Evolutionary conservation across 2,888 invertebrate genomes (phyloP), one percentile per base, ranked within the genome.

Genomic region (Oscheius onirici): DNA sequence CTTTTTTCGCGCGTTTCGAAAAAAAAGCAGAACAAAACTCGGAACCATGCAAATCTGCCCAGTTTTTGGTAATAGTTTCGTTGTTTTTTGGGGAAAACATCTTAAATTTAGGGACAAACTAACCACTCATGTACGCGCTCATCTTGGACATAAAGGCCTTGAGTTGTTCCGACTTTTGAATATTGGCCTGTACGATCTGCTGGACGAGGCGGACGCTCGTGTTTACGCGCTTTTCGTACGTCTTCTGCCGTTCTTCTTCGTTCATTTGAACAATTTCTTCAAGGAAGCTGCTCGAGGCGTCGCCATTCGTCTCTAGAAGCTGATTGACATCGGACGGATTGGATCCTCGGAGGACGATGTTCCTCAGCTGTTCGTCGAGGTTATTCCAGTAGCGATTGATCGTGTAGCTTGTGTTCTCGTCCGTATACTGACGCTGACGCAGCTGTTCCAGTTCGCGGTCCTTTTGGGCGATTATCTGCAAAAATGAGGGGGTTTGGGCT

Each of bases 351-450:
- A 72, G 22, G n/a, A 66, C 24, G 51, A 72, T 69, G 11, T 43
- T 24, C 40, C 68, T 46, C 15, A 77, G 49, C 58, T 65, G 73
- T 54, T 71, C 72, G 24, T 72, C 74, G 13, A 78, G 83, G 71
- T 95, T 92, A 90, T 95, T 95, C 95, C 95, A 96, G 88, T 95
- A 89, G 75, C 96, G 91, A 90, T 97, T 97, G 10, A 97, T 95
- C 67, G 97, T 95, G 90, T 95, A 97, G 6, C 97, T 91, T 40
- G 99, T 95, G 40, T 96, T 95, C 90, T 99, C 99, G 88, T 97
- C 97, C 88, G 95, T 95, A 10, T 94, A 94, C 89, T 96, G 95
- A 1, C 95, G 91, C 88, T 95, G 95, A 87, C 96, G 95, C 72
- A 96, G 89, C 88, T 95, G 95, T 88, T 96, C 95, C 80, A 96